These are phyloP conservation scores for Oscheius myriophilus DNA, from an alignment of 2,888 invertebrate genomes.

Conservation along the genomic window DNA sequence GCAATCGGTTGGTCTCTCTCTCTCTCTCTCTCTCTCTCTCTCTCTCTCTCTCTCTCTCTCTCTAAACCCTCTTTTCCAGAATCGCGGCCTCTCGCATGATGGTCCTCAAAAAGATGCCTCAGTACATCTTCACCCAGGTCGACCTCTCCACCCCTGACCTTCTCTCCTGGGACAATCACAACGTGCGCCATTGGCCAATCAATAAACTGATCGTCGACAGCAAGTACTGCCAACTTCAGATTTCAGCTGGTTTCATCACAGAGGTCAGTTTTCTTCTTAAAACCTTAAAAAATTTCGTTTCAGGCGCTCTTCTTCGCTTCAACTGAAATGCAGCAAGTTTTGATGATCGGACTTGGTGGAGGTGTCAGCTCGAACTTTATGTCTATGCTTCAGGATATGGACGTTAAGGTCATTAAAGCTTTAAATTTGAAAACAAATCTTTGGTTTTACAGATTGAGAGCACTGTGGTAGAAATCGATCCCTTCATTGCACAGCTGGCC, in stretches of 20 bases:
- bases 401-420: constrained; percentile 3
- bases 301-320: constrained; percentile 43
- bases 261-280: constrained; percentile 13
- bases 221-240: constrained; percentile 36
- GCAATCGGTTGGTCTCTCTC: constrained; percentile 13
- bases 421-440: no score
- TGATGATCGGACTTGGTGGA: constrained; percentile 46
- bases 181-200: constrained; percentile 40
- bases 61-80: no score
- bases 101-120: constrained; percentile 14
- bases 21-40: neutral
- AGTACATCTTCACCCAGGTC: constrained; percentile 14
- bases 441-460: constrained; percentile 39
- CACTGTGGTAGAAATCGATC: constrained; percentile 45
- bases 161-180: constrained; percentile 34
- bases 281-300: neutral
- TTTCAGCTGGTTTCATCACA: constrained; percentile 45
- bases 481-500: constrained; percentile 35
- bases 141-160: constrained; percentile 4
- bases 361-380: constrained; percentile 46
- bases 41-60: no score
- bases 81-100: constrained; percentile 19
- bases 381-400: constrained; percentile 33
- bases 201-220: constrained; percentile 44
- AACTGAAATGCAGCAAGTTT: constrained; percentile 32